Evolutionary conservation across 2,888 invertebrate genomes (phyloP).

Genomic region (Argyresthia albistria): DNA sequence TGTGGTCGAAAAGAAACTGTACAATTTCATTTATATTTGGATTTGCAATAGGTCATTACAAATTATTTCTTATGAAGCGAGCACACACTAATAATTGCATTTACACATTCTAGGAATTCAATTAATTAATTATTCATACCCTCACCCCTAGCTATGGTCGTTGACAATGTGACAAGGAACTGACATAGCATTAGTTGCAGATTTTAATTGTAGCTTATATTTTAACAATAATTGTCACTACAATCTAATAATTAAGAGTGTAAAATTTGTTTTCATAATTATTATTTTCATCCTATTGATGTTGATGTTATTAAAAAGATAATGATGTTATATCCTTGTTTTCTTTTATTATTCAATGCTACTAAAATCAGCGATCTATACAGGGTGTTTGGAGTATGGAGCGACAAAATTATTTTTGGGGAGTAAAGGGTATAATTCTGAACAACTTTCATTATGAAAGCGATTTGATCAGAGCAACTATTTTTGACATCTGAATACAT

Average conservation of each 20-base stretch:
- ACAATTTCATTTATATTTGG: slow-evolving; percentile 13
- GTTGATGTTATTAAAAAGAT: slow-evolving; percentile 28
- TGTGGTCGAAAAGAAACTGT: slow-evolving; percentile 7
- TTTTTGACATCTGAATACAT: no score
- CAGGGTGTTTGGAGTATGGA: no score
- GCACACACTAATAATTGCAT: slow-evolving; percentile 4
- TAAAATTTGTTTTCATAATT: slow-evolving; percentile 8
- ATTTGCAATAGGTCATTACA: not conserved
- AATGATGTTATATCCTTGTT: slow-evolving; percentile 14
- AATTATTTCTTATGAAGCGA: not conserved
- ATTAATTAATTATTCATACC: not conserved
- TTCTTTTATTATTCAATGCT: slow-evolving; percentile 1
- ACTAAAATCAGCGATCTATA: not conserved
- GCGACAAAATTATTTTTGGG: no score
- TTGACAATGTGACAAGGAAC: not conserved
- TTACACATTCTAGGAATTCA: not conserved
- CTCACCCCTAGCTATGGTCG: not conserved
- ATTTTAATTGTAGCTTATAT: slow-evolving; percentile 2
- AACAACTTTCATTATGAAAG: no score
- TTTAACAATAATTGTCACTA: slow-evolving; percentile 4
- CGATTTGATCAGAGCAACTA: no score
- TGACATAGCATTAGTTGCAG: slow-evolving; percentile 5
- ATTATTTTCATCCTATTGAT: slow-evolving; percentile 28
- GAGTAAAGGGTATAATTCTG: no score
- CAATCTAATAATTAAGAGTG: slow-evolving; percentile 4